These are phyloP conservation scores for Drosophila nr. perissopoda DNA, from an alignment of 2,888 invertebrate species.

Conservation along the genomic window DNA sequence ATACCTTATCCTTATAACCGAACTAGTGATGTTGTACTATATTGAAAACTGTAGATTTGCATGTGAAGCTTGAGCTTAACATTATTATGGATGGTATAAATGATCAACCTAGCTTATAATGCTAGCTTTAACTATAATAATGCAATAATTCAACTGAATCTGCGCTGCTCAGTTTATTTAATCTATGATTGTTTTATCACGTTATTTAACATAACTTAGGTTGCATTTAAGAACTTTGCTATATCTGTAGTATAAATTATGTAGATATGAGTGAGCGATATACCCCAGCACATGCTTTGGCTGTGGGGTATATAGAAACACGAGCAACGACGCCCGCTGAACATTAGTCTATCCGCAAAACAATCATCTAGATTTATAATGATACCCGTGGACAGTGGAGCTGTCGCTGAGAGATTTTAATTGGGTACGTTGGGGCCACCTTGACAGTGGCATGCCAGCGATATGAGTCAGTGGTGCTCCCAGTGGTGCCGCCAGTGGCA, in stretches of 20 bases:
- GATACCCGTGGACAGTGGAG: conserved; percentile 38
- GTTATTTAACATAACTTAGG: not conserved
- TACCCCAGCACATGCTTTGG: not conserved
- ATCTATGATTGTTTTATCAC: not conserved
- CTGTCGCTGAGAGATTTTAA: conserved; percentile 49
- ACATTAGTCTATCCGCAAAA: conserved; percentile 29
- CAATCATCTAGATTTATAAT: conserved; percentile 49
- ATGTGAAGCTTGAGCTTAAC: conserved; percentile 1
- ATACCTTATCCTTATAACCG: not conserved
- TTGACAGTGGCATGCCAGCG: conserved; percentile 41
- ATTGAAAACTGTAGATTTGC: not conserved
- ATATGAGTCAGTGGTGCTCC: conserved; percentile 32
- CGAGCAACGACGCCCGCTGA: conserved; percentile 18
- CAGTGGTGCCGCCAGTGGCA: conserved; percentile 2
- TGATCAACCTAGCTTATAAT: not conserved
- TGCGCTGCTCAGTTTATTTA: not conserved
- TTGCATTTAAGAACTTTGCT: not conserved
- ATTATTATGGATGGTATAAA: not conserved
- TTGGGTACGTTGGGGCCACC: conserved; percentile 47
- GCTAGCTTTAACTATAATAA: not conserved
- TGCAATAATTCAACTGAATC: not conserved
- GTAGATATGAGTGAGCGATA: not conserved
- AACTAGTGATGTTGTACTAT: not conserved
- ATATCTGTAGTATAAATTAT: not conserved
- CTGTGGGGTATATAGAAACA: conserved; percentile 18